These are phyloP conservation scores for Pipistrellus pygmaeus DNA, from an alignment of 2,797 vertebrate genomes.

Conservation along the genomic window DNA sequence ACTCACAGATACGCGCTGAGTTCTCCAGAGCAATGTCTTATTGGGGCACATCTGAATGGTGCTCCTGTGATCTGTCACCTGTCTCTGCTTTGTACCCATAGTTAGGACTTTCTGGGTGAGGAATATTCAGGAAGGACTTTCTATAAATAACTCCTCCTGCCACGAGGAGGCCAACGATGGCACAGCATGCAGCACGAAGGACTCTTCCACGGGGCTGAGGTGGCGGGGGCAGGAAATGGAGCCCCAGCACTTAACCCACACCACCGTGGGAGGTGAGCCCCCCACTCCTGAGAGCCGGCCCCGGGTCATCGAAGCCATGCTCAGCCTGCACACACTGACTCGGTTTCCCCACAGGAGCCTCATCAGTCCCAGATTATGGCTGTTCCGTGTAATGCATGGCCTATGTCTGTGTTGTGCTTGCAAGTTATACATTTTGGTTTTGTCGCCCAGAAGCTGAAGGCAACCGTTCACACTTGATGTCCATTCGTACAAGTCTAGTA, in stretches of 20 bases:
- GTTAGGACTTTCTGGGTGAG: not conserved
- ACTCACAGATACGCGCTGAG: fast-evolving
- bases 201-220: not conserved
- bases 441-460: not conserved
- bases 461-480: fast-evolving
- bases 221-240: not conserved
- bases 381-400: fast-evolving
- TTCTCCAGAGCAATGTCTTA: fast-evolving
- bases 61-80: fast-evolving
- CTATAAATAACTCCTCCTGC: not conserved
- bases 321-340: not conserved
- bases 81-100: too few species aligned
- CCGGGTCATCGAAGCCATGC: fast-evolving
- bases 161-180: not conserved
- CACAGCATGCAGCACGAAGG: fast-evolving
- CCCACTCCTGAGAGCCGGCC: fast-evolving
- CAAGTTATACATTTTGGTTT: too few species aligned
- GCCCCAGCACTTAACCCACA: not conserved
- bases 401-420: not conserved
- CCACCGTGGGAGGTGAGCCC: not conserved
- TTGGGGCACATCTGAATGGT: fast-evolving
- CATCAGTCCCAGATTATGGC: fast-evolving
- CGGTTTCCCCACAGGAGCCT: fast-evolving
- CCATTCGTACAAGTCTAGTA: fast-evolving
- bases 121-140: not conserved